phyloP scores from a whole-genome alignment of 2,113 vertebrate species.

The Isichthys henryi region DNA sequence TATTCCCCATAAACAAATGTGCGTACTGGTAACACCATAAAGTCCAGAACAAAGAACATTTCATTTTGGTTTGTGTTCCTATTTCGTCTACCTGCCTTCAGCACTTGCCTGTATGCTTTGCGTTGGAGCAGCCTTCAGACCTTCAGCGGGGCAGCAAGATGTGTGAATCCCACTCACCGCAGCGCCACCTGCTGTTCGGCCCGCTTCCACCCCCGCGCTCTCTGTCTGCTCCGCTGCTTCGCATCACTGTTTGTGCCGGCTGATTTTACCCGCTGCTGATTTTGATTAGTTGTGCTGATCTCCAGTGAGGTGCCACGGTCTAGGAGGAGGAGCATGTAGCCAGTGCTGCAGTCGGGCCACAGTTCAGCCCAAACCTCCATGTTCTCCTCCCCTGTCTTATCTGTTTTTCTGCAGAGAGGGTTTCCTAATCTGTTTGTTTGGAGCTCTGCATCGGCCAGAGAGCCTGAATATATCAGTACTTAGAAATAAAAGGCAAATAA shows the following conservation, averaged over 20 bases:
- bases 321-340: background rate
- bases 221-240: background rate
- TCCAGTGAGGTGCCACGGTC: background rate
- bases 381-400: background rate
- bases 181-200: background rate
- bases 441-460: background rate
- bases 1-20: background rate
- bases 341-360: background rate
- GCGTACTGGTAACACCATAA: background rate
- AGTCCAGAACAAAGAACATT: background rate
- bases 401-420: background rate
- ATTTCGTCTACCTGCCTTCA: background rate
- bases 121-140: background rate
- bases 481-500: constrained; percentile 2
- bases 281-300: background rate
- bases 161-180: background rate
- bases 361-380: background rate
- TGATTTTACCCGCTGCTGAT: background rate
- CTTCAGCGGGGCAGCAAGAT: background rate
- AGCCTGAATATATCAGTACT: background rate
- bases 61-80: background rate
- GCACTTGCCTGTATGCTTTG: background rate
- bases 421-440: constrained; percentile 17
- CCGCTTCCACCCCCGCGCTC: background rate
- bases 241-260: background rate